Evolutionary conservation across 2,888 invertebrate species (phyloP).

Genomic region (Steinernema carpocapsae): DNA sequence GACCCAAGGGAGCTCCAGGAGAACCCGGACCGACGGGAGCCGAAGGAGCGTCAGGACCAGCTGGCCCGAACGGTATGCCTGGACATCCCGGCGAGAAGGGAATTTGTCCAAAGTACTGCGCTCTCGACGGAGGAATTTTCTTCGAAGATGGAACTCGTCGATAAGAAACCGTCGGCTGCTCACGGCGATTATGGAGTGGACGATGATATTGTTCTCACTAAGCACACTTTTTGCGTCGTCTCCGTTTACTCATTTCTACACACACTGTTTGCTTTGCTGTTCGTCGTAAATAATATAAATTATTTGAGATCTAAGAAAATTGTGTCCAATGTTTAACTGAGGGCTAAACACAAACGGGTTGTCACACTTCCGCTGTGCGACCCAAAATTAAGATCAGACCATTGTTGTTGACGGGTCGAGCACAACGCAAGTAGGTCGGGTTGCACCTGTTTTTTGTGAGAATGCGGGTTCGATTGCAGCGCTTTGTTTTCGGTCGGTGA

Average conservation of each 20-base stretch:
- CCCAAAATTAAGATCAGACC: too few species aligned
- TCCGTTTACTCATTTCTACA: not conserved
- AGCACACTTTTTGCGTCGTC: constrained; percentile 5
- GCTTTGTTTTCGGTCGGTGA: too few species aligned
- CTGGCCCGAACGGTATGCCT: not conserved
- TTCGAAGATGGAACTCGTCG: constrained; percentile 33
- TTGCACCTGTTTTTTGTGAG: too few species aligned
- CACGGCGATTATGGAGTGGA: not conserved
- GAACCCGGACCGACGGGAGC: not conserved
- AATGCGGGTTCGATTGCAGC: too few species aligned
- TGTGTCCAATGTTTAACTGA: too few species aligned
- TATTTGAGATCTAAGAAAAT: too few species aligned
- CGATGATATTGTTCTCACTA: not conserved
- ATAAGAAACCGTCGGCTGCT: not conserved
- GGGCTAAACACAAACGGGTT: too few species aligned
- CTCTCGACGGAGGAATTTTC: constrained; percentile 24
- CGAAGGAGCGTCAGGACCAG: constrained; percentile 23
- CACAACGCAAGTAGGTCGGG: too few species aligned
- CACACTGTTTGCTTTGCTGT: too few species aligned
- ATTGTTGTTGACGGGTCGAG: too few species aligned
- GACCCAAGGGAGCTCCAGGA: constrained; percentile 8
- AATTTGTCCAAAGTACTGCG: constrained; percentile 27
- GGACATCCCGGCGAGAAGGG: constrained; percentile 30
- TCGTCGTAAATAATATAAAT: too few species aligned
- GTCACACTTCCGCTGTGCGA: too few species aligned